These are phyloP conservation scores for Paracyprichromis sp. DNA, from an alignment of 2,113 vertebrate species.

Conservation along the genomic window DNA sequence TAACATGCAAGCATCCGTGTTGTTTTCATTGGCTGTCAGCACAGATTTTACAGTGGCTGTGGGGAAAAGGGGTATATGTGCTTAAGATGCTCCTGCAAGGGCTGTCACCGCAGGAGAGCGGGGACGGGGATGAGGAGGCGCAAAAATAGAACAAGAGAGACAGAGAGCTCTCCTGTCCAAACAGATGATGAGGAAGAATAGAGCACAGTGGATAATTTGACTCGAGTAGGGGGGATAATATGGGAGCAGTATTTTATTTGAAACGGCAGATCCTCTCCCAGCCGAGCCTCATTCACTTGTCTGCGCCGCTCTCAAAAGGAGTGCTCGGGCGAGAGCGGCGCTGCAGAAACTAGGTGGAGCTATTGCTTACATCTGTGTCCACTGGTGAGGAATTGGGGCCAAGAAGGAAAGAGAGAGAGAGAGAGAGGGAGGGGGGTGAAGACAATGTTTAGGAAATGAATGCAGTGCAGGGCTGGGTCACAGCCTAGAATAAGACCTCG, in stretches of 20 bases:
- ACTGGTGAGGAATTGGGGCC: constrained; percentile 1
- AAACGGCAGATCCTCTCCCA: constrained; percentile 32
- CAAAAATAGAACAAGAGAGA: constrained; percentile 70
- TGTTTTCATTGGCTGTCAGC: constrained; percentile 79
- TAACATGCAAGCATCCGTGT: constrained; percentile 76
- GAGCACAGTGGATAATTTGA: constrained; percentile 59
- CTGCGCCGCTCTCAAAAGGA: constrained; percentile 19
- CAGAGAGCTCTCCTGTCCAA: constrained; percentile 54
- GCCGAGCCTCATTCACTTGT: constrained; percentile 16
- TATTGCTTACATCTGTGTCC: constrained; percentile 53
- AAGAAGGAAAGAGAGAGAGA: constrained; percentile 17
- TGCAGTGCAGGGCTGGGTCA: constrained; percentile 44
- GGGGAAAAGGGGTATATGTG: constrained; percentile 52
- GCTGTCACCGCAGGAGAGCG: constrained; percentile 58
- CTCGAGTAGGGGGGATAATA: constrained; percentile 53
- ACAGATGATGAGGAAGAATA: constrained; percentile 58
- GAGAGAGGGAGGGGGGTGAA: constrained; percentile 6
- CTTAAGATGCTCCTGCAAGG: constrained; percentile 67
- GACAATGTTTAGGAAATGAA: constrained; percentile 56
- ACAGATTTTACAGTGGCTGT: constrained; percentile 74
- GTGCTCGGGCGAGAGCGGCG: background rate
- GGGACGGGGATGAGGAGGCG: constrained; percentile 32
- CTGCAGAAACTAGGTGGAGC: constrained; percentile 63
- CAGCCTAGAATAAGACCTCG: constrained; percentile 21
- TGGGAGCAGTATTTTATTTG: constrained; percentile 49